Evolutionary conservation across 2,888 invertebrate species (phyloP), one percentile per base, ranked within the genome.

Genomic region (Leptinotarsa tumamoca): DNA sequence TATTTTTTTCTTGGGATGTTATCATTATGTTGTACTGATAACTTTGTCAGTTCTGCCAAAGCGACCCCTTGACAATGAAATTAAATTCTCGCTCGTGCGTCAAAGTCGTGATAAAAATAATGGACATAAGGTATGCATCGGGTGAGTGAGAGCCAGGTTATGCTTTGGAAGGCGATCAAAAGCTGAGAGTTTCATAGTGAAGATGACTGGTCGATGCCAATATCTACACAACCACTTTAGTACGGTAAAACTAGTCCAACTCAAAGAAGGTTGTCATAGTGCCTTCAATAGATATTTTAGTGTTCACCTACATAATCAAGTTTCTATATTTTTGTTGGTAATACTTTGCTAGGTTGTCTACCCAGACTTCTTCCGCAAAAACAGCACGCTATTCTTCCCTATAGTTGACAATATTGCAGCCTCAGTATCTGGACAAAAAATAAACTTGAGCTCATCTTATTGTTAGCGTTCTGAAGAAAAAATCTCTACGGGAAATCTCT

Each of bases 141-240:
- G 84, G 84, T 86, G 86, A 86, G 84, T 86, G 85, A 86, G 86
- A 84, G 84, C 83, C 85, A 85, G 85, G 85, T 85, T 86, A 84
- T 78, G 85, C 85, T 85, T 87, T 87, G 87, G 87, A 87, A 87
- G 86, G 84, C 85, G 85, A 86, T 87, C 87, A 87, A 88, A 87
- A 87, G 84, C 87, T 86, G 85, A 86, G 86, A 86, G 86, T 84
- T 85, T 84, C 86, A 85, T 85, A 84, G 84, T 85, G 81, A 82
- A 82, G 84, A 84, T 83, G 82, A 83, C 83, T 43, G 10, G 17
- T 5, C n/a, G 63, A 84, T 51, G 71, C 71, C 63, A 66, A 70
- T 54, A 63, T 13, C 23, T 84, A 82, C 82, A 82, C 85, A 84
- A 85, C 84, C 86, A 86, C 85, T 85, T 86, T 58, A 58, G 15